A percentile compares a stretch with the other conserved stretches of the same genome.
phyloP scores from a whole-genome alignment of 2,888 invertebrate genomes.

The Gibbula magus region DNA sequence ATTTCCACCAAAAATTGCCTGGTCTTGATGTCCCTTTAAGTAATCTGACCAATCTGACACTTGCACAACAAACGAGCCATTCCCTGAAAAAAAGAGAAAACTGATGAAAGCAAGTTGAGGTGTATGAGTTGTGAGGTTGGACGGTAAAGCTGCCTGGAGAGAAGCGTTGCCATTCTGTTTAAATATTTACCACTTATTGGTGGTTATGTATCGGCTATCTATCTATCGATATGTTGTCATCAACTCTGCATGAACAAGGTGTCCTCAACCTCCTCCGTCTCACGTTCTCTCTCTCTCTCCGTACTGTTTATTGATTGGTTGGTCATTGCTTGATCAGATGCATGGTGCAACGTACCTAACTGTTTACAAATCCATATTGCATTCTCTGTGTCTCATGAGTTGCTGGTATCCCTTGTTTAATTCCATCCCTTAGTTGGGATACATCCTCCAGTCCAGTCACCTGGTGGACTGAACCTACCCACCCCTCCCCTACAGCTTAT shows the following conservation, averaged over 20 bases:
- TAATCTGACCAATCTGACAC: no score
- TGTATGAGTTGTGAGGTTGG: no score
- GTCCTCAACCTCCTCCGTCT: not conserved
- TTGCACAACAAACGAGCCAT: no score
- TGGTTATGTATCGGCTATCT: not conserved
- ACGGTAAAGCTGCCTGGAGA: not conserved
- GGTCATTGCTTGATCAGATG: slow-evolving; percentile 4
- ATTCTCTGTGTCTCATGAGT: not conserved
- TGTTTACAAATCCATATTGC: slow-evolving; percentile 1
- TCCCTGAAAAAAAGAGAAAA: no score
- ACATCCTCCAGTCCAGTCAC: not conserved
- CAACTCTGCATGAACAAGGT: not conserved
- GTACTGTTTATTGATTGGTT: not conserved
- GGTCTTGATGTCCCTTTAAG: no score
- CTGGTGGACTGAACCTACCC: not conserved
- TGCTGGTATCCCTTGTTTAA: no score
- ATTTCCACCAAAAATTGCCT: no score
- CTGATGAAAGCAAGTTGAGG: no score
- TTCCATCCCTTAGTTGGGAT: not conserved
- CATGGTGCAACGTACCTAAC: not conserved
- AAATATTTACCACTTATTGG: not conserved
- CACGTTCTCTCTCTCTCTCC: slow-evolving; percentile 6
- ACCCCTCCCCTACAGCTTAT: not conserved
- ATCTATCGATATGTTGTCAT: not conserved
- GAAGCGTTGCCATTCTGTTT: not conserved